Evolutionary conservation across 2,113 vertebrate species (phyloP), one percentile per base, ranked within the genome.

Genomic region (Misgurnus anguillicaudatus): DNA sequence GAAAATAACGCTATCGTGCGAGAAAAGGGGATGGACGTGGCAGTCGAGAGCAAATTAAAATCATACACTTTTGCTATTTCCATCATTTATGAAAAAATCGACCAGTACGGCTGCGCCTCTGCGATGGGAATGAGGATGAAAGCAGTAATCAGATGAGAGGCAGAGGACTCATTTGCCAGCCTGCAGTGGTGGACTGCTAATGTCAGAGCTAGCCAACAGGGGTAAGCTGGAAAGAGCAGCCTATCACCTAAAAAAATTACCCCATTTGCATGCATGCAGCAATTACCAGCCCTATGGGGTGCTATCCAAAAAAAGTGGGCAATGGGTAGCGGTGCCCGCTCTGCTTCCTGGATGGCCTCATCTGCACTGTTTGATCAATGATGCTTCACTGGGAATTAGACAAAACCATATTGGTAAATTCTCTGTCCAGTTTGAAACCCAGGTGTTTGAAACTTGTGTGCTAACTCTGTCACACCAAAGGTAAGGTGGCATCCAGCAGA

Each of bases 231-330:
- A 73, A 79, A 68, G 77, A 72, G 63, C 58, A 79, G 69, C 45
- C 66, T 78, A 80, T 80, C 65, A 51, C 62, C 66, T 48, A 41
- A 70, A 78, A 75, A 80, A 84, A 81, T 68, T 66, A 74, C 73
- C n/a, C 72, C 47, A 75, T 83, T 69, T 80, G 65, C 67, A 75
- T 74, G 70, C 75, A 75, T 61, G 38, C 41, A 45, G 84, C 82
- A 84, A 87, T 85, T 87, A 87, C 61, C 63, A 57, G 61, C 84
- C 47, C 74, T 62, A 77, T 65, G 42, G 79, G 81, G 74, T 72
- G 77, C 62, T 62, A 31, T 78, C 76, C 81, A 84, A 75, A 77
- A 83, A 73, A 51, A 16, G 69, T 80, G 62, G 62, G 62, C 74
- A 75, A 42, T 7, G 19, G 19, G 60, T 16, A 51, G 64, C 41